Base-by-base conservation (phyloP, 2,888 invertebrate species). In the Agrenia bidenticulata region DNA sequence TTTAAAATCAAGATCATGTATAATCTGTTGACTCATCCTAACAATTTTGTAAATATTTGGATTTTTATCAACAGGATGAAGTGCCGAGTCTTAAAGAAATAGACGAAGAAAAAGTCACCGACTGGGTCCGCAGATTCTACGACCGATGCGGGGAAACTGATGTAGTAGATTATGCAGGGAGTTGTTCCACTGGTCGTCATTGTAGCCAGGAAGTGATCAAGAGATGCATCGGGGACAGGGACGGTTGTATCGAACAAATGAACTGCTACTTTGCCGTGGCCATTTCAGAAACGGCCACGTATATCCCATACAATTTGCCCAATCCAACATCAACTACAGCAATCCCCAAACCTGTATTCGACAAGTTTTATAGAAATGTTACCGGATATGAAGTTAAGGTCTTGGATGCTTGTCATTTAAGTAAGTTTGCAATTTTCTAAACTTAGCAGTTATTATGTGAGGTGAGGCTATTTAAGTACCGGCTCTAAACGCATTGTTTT, bases 211-310 rank as follows among this genome's bases (percentile, higher is more conserved):
- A 56, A 39, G 0, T 56, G 11, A 23, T 37, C 26, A 56, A 56
- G 17, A 32, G 19, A 13, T 56, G 56, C 11, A 39, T 56, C 2
- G 56, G 56, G 19, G 56, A 4, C 21, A 11, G 1, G 17, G 11
- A 15, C 32, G 39, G 39, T 21, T 56, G 56, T 2, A 56, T 56
- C 9, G 56, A 56, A 39, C 11, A 56, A 15, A 56, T 13, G 32
- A 56, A 56, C 21, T 56, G 56, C 9, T 21, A 37, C 9, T 56
- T 56, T 39, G 56, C 56, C 7, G 19, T 56, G 17, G 56, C 56
- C 2, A 19, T 56, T 9, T 32, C 39, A 7, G 45, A 45, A 45
- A 19, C n/a, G 19, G 45, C 45, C 7, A 45, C 19, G 45, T 45
- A 45, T 15, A 4, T 4, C 4, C 32, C 32, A 11, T n/a, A n/a